phyloP scores from a whole-genome alignment of 2,113 vertebrate genomes.

The Alligator sinensis region DNA sequence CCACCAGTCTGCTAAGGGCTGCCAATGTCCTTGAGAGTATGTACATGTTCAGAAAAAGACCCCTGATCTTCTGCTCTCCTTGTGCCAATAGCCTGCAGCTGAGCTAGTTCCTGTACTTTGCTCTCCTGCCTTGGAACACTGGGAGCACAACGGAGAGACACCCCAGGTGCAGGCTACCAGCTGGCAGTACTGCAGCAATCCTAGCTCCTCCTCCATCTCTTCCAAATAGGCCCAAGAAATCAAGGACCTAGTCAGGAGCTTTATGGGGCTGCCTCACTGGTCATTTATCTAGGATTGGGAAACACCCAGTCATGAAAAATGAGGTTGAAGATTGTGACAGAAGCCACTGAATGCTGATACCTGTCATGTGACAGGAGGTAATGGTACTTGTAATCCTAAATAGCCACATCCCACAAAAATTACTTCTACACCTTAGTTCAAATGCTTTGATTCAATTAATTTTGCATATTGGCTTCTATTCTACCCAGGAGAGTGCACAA shows the following conservation, averaged over 20 bases:
- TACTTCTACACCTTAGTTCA: not conserved
- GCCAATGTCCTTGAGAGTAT: not conserved
- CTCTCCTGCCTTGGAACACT: not conserved
- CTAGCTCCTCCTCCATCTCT: not conserved
- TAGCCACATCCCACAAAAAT: accelerated
- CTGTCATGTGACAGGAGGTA: not conserved
- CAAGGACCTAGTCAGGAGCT: not conserved
- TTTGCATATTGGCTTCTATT: too few species aligned
- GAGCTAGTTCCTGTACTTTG: accelerated
- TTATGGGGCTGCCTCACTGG: too few species aligned
- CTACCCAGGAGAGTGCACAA: too few species aligned
- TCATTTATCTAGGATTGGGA: not conserved
- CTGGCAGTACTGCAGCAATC: not conserved
- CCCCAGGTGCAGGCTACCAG: not conserved
- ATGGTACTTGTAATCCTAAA: not conserved
- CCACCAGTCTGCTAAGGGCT: not conserved
- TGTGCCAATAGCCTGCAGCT: not conserved
- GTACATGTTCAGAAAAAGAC: accelerated
- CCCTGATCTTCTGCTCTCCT: not conserved
- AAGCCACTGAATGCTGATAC: not conserved
- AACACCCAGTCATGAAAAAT: not conserved
- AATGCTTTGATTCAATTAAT: too few species aligned
- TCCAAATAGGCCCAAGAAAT: not conserved
- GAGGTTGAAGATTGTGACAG: not conserved
- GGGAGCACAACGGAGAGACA: not conserved